Evolutionary conservation across 2,797 vertebrate species (phyloP), one percentile per base, ranked within the genome.

Genomic region (Hybognathus amarus): DNA sequence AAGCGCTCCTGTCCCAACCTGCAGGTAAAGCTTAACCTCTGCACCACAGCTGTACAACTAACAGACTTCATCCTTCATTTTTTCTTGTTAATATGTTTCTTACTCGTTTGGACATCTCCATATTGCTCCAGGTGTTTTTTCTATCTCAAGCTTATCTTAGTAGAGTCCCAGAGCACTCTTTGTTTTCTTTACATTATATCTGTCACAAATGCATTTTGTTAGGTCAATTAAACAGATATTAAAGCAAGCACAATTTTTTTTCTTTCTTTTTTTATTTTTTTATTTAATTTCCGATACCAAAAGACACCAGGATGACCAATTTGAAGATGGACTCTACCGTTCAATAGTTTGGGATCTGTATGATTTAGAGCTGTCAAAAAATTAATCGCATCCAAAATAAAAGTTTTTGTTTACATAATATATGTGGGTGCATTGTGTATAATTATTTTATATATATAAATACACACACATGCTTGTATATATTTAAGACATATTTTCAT

Each of bases 1-100:
- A 99, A 99, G 77, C 95, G 97, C 0, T 33, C 93, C 61, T 99
- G 98, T 77, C 96, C 96, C 0, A 95, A 96, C 2, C 85, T 97
- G 1, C 96, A 97, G 97, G 98, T 98, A 91, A 92, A 77, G 63
- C 17, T 52, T 40, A 17, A 40, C n/a, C 4, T 77, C 54, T 47
- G 13, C 15, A 20, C 15, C 27, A 59, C 20, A 54, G 9, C 67
- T 30, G 3, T 38, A 50, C 9, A 69, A 13, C 42, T 77, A 52
- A 38, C 27, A 40, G 5, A 15, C 42, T 74, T 30, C 20, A 36
- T 12, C 54, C 5, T 38, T 52, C 1, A 1, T 13, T 67, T 27
- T 30, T 52, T 68, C 22, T 5, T 73, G 38, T 11, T 0, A 33
- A 24, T 42, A 12, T 30, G 52, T 70, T 59, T 80, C 27, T 38